Evolutionary conservation across 2,797 vertebrate species (phyloP), one percentile per base, ranked within the genome.

Genomic region (Cryptoprocta ferox): DNA sequence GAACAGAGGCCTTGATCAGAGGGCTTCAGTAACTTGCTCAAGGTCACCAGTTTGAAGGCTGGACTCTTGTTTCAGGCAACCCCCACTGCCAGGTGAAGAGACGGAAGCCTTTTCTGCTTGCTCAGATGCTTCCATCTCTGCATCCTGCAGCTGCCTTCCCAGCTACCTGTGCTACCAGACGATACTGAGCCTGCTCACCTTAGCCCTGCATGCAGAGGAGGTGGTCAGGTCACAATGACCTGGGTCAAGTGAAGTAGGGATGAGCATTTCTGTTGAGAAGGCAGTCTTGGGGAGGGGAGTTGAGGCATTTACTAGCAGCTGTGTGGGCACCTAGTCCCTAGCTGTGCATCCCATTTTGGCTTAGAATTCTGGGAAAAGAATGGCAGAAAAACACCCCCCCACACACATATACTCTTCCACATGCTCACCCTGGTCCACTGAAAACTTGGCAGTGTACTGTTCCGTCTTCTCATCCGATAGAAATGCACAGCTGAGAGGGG

Each of bases 371-470:
- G 32, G 89, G 65, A 87, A 19, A 2, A 50, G 12, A 91, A 94
- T 45, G 28, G n/a, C 12, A 65, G 56, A 84, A 92, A 50, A 59
- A 63, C 24, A 14, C 4, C 10, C 5, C 24, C 30, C 32, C 8
- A 28, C 15, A 30, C 78, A 35, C 32, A 13, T 15, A 59, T 13
- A 75, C 21, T 26, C 10, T 19, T 30, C 56, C 26, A 14, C 11
- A 15, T 24, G 53, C 42, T 79, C 66, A 32, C 50, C n/a, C n/a
- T 13, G 45, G 61, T 50, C 80, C 63, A 42, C 32, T 79, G 80
- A 76, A 89, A 82, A 79, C 87, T 70, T 94, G 89, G 85, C 91
- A 93, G 94, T 48, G 30, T n/a, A 10, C 63, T 80, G 91, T 96
- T 91, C 91, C 82, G 73, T 93, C 71, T 95, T 95, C 93, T 94